Base-by-base conservation (phyloP, 2,888 invertebrate genomes). In the Tipula unca region DNA sequence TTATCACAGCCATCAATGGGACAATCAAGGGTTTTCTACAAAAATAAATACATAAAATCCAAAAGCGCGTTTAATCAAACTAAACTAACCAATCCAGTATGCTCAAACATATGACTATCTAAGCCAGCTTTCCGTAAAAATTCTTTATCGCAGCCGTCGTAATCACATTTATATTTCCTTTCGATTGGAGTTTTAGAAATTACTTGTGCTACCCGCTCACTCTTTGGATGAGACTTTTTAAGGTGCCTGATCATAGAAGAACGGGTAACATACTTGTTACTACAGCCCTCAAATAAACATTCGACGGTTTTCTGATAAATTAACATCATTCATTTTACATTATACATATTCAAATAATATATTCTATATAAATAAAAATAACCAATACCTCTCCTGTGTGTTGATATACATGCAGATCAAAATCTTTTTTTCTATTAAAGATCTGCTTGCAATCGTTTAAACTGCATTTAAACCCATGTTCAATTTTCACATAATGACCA, bases 21-120 rank as follows among this genome's bases (percentile, higher is more conserved):
- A 87, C 95, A 95, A 29, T 90, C 90, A 88, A 92, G 94, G 6
- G 93, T 92, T 90, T 92, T 93, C 94, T 91, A 85, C 29, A 86
- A 87, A 39, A n/a, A 36, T 85, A 85, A 29, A 36, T 42, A 13
- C 0, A 69, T 35, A 6, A 32, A 32, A 32, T 32, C 6, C 3
- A 32, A 6, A 6, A 32, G 6, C 5, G 32, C 5, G 4, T 32
- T 6, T 32, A 2, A 3, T 3, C 6, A 32, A 1, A 32, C 6
- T 32, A 4, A 32, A 82, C 91, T 90, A 92, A 94, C 94, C 87
- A 93, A 90, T 88, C 93, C 93, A 1, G 91, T 91, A 87, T 94
- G 94, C 42, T 90, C 89, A 86, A 92, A 91, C 86, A 92, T 89
- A 88, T 94, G 94, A 85, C 93, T 92, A 54, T 92, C 90, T 86